Base-by-base conservation (phyloP, 1,140 invertebrate genomes). In the Pseudomyrmex sp. region DNA sequence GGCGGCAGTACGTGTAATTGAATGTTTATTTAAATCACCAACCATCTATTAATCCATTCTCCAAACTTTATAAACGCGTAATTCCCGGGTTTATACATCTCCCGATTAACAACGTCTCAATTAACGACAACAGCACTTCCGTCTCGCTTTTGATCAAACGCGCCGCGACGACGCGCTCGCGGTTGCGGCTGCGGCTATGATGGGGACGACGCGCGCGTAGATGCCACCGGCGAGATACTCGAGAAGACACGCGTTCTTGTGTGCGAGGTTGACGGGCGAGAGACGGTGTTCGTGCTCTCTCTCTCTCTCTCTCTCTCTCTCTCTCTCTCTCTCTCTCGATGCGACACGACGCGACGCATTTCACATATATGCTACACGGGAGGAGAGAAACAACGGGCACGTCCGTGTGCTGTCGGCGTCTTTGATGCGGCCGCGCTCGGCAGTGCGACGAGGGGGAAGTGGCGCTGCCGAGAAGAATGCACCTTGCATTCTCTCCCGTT, bases 401-500 rank as follows among this genome's bases (percentile, higher is more conserved):
- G 77, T 61, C 23, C 52, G 79, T 84, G 85, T 83, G 61, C 61
- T 68, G 58, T 75, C 86, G 86, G 86, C 58, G 68, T 52, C 86
- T 88, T 88, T 88, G 85, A 87, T 87, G 84, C 62, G 56, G 59
- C 86, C 50, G 48, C 69, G 20, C 35, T 35, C 52, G 46, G 65
- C 68, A 50, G 44, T 46, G 80, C 35, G 35, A 35, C 35, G 35
- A 35, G 46, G 70, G 72, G 63, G 63, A 70, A 83, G 80, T 83
- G 80, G 70, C 84, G 84, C 80, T 83, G 84, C 80, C 52, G 26
- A 87, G 26, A 87, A 84, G 86, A 88, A 88, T 88, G 86, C 82
- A 88, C 86, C 86, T 87, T 85, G 84, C 68, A 35, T 35, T 35
- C 46, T 56, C 68, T 20, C 79, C 52, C 65, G 68, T 69, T 84